phyloP scores from a whole-genome alignment of 1,140 invertebrate genomes.

The Tribolium madens region DNA sequence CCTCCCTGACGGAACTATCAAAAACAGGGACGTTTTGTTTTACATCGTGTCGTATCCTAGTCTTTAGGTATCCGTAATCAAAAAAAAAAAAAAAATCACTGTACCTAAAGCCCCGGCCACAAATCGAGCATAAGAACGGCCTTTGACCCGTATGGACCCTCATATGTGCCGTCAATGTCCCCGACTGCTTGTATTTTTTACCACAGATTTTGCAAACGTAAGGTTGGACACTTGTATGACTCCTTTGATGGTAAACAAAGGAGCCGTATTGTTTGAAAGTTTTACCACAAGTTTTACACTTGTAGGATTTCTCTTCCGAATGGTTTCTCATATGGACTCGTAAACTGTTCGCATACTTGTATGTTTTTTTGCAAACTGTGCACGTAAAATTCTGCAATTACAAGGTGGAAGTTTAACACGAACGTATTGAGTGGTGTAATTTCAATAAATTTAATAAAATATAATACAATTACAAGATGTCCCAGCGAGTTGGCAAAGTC shows the following conservation, averaged over 20 bases:
- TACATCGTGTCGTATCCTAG: no score
- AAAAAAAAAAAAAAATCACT: no score
- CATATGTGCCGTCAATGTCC: conserved; percentile 56
- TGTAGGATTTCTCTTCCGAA: conserved; percentile 60
- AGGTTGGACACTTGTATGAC: conserved; percentile 79
- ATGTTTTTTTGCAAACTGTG: conserved; percentile 52
- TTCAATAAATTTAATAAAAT: no score
- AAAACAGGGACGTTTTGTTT: no score
- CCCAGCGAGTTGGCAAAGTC: no score
- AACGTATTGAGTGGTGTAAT: background rate
- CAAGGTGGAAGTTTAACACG: background rate
- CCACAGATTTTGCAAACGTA: conserved; percentile 68
- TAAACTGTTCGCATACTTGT: conserved; percentile 52
- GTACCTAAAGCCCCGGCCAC: conserved; percentile 56
- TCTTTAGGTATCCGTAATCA: no score
- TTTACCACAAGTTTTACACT: conserved; percentile 69
- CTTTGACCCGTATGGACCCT: conserved; percentile 62
- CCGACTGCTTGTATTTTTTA: conserved; percentile 71
- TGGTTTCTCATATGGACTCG: conserved; percentile 54
- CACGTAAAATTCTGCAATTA: conserved; percentile 53
- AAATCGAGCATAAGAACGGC: conserved; percentile 58
- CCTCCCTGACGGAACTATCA: no score
- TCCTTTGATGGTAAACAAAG: conserved; percentile 79
- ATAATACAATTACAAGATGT: no score
- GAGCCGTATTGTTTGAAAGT: conserved; percentile 60